A percentile compares a stretch with the other conserved stretches of the same genome.
phyloP scores from a whole-genome alignment of 2,888 invertebrate genomes.

The Sminthurinus aureus region DNA sequence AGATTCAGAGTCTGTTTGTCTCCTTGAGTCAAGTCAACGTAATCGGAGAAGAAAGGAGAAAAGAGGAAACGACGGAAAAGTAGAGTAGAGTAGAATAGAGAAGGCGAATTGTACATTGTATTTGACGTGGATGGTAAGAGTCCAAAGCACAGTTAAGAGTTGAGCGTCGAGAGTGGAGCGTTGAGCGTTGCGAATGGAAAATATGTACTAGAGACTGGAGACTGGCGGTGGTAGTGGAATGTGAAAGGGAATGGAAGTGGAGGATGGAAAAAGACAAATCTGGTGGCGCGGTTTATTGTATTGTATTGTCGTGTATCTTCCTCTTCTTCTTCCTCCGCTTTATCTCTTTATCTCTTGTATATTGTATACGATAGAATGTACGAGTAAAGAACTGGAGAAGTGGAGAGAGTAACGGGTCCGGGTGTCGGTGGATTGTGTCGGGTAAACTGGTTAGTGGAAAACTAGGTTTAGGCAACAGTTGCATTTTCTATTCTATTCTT shows the following conservation, averaged over 20 bases:
- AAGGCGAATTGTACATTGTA: conserved; percentile 11
- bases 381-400: not conserved
- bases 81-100: conserved; percentile 12
- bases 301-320: conserved; percentile 27
- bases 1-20: not conserved
- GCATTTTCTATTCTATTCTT: conserved; percentile 9
- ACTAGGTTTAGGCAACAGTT: conserved; percentile 3
- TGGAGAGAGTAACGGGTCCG: not conserved
- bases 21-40: not conserved
- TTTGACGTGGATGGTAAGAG: conserved; percentile 27
- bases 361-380: conserved; percentile 34
- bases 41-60: not conserved
- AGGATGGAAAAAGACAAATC: conserved; percentile 40
- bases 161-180: no score
- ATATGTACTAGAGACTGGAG: conserved; percentile 21
- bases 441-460: not conserved
- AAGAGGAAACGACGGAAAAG: not conserved
- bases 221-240: conserved; percentile 28
- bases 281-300: conserved; percentile 39
- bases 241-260: conserved; percentile 8
- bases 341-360: conserved; percentile 7
- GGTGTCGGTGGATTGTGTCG: conserved; percentile 11
- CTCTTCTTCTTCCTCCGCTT: no score
- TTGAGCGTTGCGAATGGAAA: no score
- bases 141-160: no score